A percentile compares a stretch with the other conserved stretches of the same genome.
These are phyloP conservation scores for Coreius guichenoti DNA, from an alignment of 2,797 vertebrate genomes.

Conservation along the genomic window DNA sequence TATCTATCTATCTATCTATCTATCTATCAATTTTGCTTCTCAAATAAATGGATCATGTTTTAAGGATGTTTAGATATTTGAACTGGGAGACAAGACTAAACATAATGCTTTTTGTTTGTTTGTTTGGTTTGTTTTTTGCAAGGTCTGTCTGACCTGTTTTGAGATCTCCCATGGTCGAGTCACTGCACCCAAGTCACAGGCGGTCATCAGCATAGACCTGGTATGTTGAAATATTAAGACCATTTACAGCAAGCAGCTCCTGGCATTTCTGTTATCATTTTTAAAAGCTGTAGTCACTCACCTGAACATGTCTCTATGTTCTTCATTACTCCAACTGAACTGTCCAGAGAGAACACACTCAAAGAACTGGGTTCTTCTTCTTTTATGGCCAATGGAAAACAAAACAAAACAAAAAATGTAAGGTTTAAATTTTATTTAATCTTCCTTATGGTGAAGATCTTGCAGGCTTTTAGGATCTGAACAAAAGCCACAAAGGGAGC, in stretches of 20 bases:
- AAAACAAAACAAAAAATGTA: conserved; percentile 1
- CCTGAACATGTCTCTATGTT: conserved; percentile 80
- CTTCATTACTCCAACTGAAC: conserved; percentile 80
- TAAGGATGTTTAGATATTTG: not conserved
- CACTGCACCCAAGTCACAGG: conserved; percentile 82
- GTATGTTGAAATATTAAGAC: conserved; percentile 2
- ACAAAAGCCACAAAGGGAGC: not conserved
- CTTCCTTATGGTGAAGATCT: not conserved
- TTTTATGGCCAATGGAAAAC: conserved; percentile 51
- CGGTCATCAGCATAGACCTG: conserved; percentile 86
- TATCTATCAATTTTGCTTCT: not conserved
- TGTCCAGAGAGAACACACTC: conserved; percentile 77
- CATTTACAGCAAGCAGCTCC: not conserved
- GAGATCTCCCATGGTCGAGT: conserved; percentile 85
- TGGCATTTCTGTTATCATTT: not conserved
- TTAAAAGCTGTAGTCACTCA: conserved; percentile 52
- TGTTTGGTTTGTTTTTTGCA: not conserved
- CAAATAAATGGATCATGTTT: not conserved
- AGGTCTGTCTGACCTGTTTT: conserved; percentile 75
- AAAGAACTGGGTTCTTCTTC: conserved; percentile 81
- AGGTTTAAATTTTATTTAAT: not conserved
- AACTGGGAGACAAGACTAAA: not conserved
- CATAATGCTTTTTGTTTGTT: not conserved
- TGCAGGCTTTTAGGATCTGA: not conserved
- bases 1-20: no score